Evolutionary conservation across 2,113 vertebrate genomes (phyloP).

Genomic region (Dromiciops gliroides): DNA sequence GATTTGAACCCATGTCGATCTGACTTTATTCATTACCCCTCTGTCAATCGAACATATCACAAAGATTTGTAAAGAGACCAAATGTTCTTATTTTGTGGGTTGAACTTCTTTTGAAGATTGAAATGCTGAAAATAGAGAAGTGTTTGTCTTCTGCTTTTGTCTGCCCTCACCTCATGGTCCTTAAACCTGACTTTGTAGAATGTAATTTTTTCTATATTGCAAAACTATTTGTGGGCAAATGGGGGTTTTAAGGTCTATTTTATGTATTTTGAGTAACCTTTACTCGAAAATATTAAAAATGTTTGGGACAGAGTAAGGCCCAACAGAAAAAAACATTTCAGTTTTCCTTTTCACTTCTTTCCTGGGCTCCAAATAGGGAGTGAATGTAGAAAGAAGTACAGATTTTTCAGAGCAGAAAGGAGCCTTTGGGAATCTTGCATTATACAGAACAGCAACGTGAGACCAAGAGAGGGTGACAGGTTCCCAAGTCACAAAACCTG

Average conservation of each 20-base stretch:
- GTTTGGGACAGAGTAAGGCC: background rate
- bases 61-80: slow-evolving; percentile 15
- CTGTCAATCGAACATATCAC: background rate
- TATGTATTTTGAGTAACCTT: background rate
- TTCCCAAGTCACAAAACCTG: background rate
- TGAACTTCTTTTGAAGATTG: background rate
- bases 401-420: background rate
- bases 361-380: background rate
- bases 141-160: background rate
- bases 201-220: background rate
- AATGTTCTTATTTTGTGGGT: background rate
- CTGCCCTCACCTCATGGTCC: background rate
- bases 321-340: background rate
- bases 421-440: background rate
- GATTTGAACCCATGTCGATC: background rate
- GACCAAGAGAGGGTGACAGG: background rate
- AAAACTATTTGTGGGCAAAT: background rate
- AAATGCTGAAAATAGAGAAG: background rate
- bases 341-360: background rate
- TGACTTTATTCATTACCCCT: background rate
- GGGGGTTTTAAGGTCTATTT: background rate
- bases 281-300: slow-evolving; percentile 3
- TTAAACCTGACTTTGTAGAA: background rate
- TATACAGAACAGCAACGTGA: background rate
- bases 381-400: background rate